Conservation (phyloP, 1,140 invertebrate genomes). For the Calosoma granatense region DNA sequence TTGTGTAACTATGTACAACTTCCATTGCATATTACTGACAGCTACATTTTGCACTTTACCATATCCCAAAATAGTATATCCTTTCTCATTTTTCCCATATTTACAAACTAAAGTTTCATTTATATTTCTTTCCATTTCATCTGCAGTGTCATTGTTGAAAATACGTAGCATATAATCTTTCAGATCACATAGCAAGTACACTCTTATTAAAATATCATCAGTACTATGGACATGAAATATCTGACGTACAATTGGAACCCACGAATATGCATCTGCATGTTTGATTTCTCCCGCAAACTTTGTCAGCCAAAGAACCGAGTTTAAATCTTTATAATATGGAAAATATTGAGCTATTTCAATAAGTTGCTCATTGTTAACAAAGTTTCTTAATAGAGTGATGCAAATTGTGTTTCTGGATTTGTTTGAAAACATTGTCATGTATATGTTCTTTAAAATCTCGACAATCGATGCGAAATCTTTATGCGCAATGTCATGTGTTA, state of each 20-base stretch:
- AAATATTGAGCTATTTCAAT: constrained; percentile 8
- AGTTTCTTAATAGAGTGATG: constrained; percentile 16
- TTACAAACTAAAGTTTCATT: constrained; percentile 21
- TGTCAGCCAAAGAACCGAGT: constrained; percentile 8
- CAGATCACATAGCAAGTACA: constrained; percentile 26
- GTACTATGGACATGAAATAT: constrained; percentile 17
- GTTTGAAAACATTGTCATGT: constrained; percentile 12
- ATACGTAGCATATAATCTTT: constrained; percentile 25
- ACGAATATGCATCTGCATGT: constrained; percentile 9
- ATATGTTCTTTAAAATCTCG: constrained; percentile 15
- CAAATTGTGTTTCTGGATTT: constrained; percentile 13
- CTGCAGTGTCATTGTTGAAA: constrained; percentile 29
- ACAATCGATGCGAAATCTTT: constrained; percentile 11
- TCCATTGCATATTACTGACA: constrained; percentile 23
- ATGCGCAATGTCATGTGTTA: constrained; percentile 10
- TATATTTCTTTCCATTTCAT: constrained; percentile 23
- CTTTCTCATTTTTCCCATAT: constrained; percentile 21
- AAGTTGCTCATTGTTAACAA: constrained; percentile 10
- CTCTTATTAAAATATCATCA: constrained; percentile 17
- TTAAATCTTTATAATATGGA: constrained; percentile 13
- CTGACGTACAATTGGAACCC: constrained; percentile 18
- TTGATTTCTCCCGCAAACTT: constrained; percentile 10
- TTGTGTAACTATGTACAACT: constrained; percentile 24
- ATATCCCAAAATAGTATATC: constrained; percentile 33
- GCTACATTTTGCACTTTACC: constrained; percentile 21